Evolutionary conservation across 1,140 invertebrate species (phyloP).

Genomic region (Bombus soroeensis): DNA sequence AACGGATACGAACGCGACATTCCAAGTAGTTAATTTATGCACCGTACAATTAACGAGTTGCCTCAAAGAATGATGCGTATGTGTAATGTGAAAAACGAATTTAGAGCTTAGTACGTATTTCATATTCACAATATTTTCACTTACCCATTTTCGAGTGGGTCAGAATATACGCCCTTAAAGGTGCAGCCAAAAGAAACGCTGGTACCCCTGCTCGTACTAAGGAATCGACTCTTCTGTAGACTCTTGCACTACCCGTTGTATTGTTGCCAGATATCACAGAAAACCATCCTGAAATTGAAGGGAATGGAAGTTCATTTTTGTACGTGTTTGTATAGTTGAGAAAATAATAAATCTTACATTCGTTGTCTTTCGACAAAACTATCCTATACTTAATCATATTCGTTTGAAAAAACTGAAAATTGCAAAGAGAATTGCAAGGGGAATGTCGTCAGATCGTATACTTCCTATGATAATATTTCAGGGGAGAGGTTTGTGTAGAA

Average conservation of each 20-base stretch:
- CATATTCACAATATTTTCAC: slow-evolving; percentile 42
- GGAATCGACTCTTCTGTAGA: slow-evolving; percentile 80
- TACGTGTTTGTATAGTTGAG: not conserved
- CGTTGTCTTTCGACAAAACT: not conserved
- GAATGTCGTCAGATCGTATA: not conserved
- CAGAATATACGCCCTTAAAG: slow-evolving; percentile 79
- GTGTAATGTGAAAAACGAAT: not conserved
- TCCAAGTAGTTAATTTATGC: not conserved
- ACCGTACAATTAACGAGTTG: not conserved
- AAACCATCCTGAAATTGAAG: slow-evolving; percentile 81
- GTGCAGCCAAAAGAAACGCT: slow-evolving; percentile 79
- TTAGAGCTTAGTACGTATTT: not conserved
- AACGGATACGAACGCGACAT: not conserved
- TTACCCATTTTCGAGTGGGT: slow-evolving; percentile 82
- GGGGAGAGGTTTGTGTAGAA: not conserved
- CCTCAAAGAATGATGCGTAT: not conserved
- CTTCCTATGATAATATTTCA: slow-evolving; percentile 18
- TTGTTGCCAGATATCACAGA: slow-evolving; percentile 82
- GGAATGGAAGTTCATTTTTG: not conserved
- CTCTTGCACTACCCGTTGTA: slow-evolving; percentile 76
- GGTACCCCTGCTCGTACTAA: slow-evolving; percentile 80
- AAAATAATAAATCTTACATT: not conserved
- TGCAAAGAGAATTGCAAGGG: not conserved
- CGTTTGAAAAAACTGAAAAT: not conserved
- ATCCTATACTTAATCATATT: not conserved